Evolutionary conservation across 2,888 invertebrate genomes (phyloP), one percentile per base, ranked within the genome.

Genomic region (Alentia gelatinosa): DNA sequence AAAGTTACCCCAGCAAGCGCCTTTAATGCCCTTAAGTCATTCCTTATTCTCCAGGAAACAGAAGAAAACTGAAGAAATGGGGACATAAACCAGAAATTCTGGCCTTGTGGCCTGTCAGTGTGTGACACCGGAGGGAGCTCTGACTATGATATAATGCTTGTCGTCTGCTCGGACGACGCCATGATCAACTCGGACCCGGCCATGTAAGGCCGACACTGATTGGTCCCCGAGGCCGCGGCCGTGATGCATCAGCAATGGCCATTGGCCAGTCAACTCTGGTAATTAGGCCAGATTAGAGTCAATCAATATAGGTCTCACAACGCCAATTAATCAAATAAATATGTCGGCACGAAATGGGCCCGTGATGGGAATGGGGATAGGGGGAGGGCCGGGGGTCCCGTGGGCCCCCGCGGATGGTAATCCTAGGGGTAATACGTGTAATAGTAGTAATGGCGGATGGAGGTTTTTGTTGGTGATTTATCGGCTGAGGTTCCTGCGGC

Each of bases 211-310:
- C 1, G 79, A 35, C n/a, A 37, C 79, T 79, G 79, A 79, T 79
- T 79, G 79, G 79, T 79, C 79, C 39, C 35, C 15, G 23, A 35
- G 23, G 79, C 39, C 37, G 37, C 12, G 79, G 23, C 79, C 79
- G 15, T 15, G 37, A 79, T 79, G 79, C 7, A 35, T 79, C 39
- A 39, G 39, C 39, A 23, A 23, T 39, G n/a, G 79, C 39, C 79
- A 79, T 37, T 79, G 79, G 79, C n/a, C 79, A 79, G 79, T 79
- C 37, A 1, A 74, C 39, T 37, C 79, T 19, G 79, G 79, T 79
- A 79, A 79, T 79, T 79, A 79, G 79, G 79, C 39, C 79, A 79
- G 79, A 79, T 79, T 39, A 79, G 79, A 35, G 79, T 79, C 79
- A 79, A 4, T 79, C 79, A 79, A 26, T 79, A 39, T 23, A 79